A percentile compares a stretch with the other conserved stretches of the same genome.
These are phyloP conservation scores for Rotaria sp. DNA, from an alignment of 2,888 invertebrate genomes.

Conservation along the genomic window DNA sequence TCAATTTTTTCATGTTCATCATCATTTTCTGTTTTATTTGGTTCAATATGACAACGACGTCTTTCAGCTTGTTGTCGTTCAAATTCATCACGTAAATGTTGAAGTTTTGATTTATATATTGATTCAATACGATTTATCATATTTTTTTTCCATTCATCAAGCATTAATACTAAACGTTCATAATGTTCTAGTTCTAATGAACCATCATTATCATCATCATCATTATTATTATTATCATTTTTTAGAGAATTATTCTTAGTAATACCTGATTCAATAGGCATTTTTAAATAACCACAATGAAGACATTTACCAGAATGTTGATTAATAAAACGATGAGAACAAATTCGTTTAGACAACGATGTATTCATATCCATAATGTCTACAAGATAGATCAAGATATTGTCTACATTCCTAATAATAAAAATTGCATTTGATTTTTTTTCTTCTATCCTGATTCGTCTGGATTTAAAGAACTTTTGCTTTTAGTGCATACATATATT, in stretches of 20 bases:
- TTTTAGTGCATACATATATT: background rate
- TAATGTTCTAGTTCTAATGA: background rate
- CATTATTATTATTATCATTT: background rate
- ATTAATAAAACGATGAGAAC: background rate
- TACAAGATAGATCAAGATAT: background rate
- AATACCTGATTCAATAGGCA: background rate
- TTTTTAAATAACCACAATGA: background rate
- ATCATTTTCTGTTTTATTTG: background rate
- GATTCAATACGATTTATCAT: background rate
- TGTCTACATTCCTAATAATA: background rate
- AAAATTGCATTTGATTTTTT: background rate
- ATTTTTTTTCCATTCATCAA: background rate
- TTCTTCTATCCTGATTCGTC: too few species aligned
- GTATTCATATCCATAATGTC: background rate
- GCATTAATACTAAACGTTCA: background rate
- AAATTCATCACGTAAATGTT: background rate
- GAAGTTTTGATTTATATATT: background rate
- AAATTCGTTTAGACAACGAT: background rate
- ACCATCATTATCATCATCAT: background rate
- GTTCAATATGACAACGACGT: background rate
- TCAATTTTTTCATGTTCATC: background rate
- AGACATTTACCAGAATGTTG: background rate
- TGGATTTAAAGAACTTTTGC: too few species aligned
- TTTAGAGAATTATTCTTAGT: background rate
- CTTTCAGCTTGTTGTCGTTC: background rate